A percentile compares a stretch with the other conserved stretches of the same genome.
These are phyloP conservation scores for Aphidius colemani DNA, from an alignment of 2,888 invertebrate genomes.

Conservation along the genomic window DNA sequence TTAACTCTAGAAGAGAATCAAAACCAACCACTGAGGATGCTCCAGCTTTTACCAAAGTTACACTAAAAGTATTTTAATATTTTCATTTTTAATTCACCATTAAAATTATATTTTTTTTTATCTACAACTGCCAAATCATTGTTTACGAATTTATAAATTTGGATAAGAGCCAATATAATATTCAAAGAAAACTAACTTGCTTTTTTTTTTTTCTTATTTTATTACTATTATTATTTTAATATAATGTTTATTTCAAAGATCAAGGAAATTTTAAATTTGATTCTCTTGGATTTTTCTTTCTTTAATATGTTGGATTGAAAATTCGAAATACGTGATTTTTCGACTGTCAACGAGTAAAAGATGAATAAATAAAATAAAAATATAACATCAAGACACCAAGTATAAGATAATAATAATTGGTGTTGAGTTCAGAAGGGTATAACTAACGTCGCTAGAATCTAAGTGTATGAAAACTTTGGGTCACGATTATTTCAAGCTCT, in stretches of 20 bases:
- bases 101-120: conserved; percentile 2
- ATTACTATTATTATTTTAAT: no score
- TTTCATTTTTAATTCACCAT: neutral
- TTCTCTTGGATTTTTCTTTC: neutral
- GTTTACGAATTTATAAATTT: conserved; percentile 20
- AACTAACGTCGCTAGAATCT: no score
- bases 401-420: conserved; percentile 23
- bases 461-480: conserved; percentile 47
- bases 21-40: conserved; percentile 51
- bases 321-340: neutral
- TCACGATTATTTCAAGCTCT: conserved; percentile 60
- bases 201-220: neutral
- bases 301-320: neutral
- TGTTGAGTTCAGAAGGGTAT: neutral
- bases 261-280: conserved; percentile 1
- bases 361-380: neutral
- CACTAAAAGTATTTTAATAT: conserved; percentile 49
- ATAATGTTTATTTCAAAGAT: conserved; percentile 14
- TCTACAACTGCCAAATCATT: conserved; percentile 19
- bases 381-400: conserved; percentile 13
- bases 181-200: neutral
- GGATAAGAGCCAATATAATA: conserved; percentile 20
- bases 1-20: conserved; percentile 60
- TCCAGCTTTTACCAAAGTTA: conserved; percentile 57
- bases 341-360: conserved; percentile 2